phyloP scores from a whole-genome alignment of 2,888 invertebrate species.

The Odontomyia ornata region DNA sequence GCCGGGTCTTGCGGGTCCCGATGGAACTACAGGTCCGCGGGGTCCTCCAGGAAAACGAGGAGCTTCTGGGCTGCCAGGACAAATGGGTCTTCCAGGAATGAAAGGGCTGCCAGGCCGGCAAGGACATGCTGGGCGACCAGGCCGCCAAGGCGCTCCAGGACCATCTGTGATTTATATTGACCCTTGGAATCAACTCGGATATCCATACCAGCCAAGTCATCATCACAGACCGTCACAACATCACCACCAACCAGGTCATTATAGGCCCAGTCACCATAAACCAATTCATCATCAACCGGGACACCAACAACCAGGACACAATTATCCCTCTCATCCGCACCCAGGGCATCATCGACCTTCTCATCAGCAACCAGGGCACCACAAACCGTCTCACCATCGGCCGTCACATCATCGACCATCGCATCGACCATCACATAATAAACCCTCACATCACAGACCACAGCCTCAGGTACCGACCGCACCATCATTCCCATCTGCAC shows the following conservation, averaged over 20 bases:
- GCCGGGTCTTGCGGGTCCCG: slow-evolving; percentile 3
- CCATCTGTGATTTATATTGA: slow-evolving; percentile 5
- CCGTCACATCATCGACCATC: neutral
- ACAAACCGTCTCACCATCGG: slow-evolving; percentile 2
- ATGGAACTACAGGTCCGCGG: neutral
- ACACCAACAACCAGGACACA: neutral
- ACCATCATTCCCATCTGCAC: neutral
- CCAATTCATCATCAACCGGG: slow-evolving; percentile 1
- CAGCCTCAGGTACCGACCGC: too few species aligned
- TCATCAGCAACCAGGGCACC: slow-evolving; percentile 1
- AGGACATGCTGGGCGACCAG: neutral
- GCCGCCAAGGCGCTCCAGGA: neutral
- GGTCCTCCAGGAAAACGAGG: slow-evolving; percentile 18
- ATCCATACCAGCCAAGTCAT: neutral
- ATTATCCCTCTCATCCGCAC: neutral
- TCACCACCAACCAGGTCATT: neutral
- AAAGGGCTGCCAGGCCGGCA: neutral
- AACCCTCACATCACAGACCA: neutral
- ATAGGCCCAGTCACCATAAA: neutral
- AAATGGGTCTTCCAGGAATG: neutral
- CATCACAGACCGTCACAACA: neutral
- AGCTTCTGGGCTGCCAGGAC: neutral
- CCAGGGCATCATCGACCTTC: slow-evolving; percentile 4
- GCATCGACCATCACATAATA: neutral
- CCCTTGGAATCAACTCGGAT: neutral